Evolutionary conservation across 2,888 invertebrate species (phyloP), one percentile per base, ranked within the genome.

Genomic region (Marronus borbonicus): DNA sequence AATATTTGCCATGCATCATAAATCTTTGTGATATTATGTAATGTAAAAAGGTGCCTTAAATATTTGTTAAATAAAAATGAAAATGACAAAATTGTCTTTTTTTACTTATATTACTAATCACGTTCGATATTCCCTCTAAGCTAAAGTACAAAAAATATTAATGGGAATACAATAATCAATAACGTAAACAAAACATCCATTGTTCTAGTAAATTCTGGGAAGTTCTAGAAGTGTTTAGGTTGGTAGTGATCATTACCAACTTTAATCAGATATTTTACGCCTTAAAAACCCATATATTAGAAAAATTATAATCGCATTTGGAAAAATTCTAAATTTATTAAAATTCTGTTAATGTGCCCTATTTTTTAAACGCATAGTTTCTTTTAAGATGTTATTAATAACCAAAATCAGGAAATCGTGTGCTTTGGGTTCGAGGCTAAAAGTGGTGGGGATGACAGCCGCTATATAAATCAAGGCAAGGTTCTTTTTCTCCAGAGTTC

Each of bases 341-440:
- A 28, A 31, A 10, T 62, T 31, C 14, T 8, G 31, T 28, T 62
- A 14, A 28, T 24, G 31, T 24, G 24, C 2, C 20, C 17, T 31
- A 49, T 74, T 60, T 74, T 60, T 7, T 12, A 7, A 60, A 20
- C 1, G 12, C 28, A 24, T 60, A 2, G 20, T 14, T 44, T 60
- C 17, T 2, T 74, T 12, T 60, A 60, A 60, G 39, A 14, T 36
- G 5, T 60, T 44, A 0, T 14, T 60, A 62, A 14, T 74, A n/a
- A 60, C 12, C 44, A 39, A 76, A 72, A 69, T 39, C 39, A 0
- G 8, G 17, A 65, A 49, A 39, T 62, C 17, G 12, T 50, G 55
- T 39, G 68, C 72, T 80, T 78, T 82, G 85, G 83, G 82, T 82
- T 81, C 83, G 82, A 84, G 84, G 80, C 65, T 83, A 84, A 60